A percentile compares a stretch with the other conserved stretches of the same genome.
Evolutionary conservation across 2,113 vertebrate species (phyloP).

Genomic region (Muntiacus reevesi): DNA sequence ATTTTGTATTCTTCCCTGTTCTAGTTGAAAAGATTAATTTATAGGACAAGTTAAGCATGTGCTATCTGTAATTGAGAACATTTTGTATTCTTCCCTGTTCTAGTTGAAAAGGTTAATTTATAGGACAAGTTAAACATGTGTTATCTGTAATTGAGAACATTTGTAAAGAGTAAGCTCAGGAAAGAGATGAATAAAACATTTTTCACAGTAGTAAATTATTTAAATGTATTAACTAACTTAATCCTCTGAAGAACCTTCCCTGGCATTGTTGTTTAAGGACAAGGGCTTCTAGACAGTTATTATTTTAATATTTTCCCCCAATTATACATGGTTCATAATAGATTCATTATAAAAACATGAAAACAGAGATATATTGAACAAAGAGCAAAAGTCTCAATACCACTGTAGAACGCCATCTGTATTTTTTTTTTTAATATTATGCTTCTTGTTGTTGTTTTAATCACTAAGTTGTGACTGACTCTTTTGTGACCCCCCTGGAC

Average conservation of each 20-base stretch:
- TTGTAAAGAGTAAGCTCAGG: background rate
- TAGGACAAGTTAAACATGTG: background rate
- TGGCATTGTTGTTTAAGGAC: background rate
- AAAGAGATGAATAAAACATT: conserved; percentile 9
- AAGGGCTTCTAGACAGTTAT: background rate
- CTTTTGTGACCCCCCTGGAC: background rate
- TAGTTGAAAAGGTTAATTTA: background rate
- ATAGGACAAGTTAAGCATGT: background rate
- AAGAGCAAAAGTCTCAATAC: background rate
- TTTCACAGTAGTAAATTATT: background rate
- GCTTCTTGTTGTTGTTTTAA: background rate
- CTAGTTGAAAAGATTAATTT: background rate
- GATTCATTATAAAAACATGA: background rate
- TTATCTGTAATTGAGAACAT: background rate
- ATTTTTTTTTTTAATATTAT: background rate
- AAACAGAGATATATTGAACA: background rate
- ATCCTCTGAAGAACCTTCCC: background rate
- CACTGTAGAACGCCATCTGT: background rate
- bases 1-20: background rate
- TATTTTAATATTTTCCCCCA: background rate
- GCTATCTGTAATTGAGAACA: background rate
- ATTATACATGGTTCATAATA: background rate
- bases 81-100: background rate
- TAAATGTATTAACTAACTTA: conserved; percentile 11
- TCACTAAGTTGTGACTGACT: background rate